phyloP scores from a whole-genome alignment of 37 sponge, comb jelly and placozoan species.

The Chondrosia reniformis region DNA sequence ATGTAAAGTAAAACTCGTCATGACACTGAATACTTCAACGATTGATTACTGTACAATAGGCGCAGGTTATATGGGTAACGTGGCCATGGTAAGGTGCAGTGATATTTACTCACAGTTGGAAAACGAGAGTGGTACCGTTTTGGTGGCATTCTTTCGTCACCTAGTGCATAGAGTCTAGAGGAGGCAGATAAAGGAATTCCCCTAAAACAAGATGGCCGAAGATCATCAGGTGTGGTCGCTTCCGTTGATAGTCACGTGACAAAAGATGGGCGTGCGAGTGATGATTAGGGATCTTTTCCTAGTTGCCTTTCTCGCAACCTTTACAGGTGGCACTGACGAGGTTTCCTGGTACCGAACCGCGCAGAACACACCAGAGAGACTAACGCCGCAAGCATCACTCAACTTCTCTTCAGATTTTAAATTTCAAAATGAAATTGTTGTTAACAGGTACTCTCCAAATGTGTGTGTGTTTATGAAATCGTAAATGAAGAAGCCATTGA shows the following conservation, averaged over 20 bases:
- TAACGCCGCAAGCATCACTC: slow-evolving; percentile 30
- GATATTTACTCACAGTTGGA: slow-evolving; percentile 17
- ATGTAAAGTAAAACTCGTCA: background rate
- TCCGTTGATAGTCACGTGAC: too few species aligned
- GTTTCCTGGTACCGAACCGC: slow-evolving; percentile 68
- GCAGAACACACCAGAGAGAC: slow-evolving; percentile 50
- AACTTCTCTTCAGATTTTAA: slow-evolving; percentile 46
- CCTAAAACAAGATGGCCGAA: too few species aligned
- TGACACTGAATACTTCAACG: background rate
- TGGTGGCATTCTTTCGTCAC: slow-evolving; percentile 14
- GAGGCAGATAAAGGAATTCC: too few species aligned
- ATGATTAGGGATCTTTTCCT: too few species aligned
- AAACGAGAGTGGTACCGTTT: slow-evolving; percentile 18
- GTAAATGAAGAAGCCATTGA: too few species aligned
- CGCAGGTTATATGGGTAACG: background rate
- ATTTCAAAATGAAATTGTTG: slow-evolving; percentile 4
- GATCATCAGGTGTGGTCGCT: too few species aligned
- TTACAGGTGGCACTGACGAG: background rate
- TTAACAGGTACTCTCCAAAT: slow-evolving; percentile 55
- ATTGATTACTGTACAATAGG: background rate
- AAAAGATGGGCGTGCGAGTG: too few species aligned
- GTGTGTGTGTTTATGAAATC: too few species aligned
- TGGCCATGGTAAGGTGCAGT: too few species aligned
- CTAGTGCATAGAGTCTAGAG: too few species aligned
- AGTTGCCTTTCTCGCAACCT: too few species aligned